These are phyloP conservation scores for Gobionotothen gibberifrons DNA, from an alignment of 2,797 vertebrate genomes.

Conservation along the genomic window DNA sequence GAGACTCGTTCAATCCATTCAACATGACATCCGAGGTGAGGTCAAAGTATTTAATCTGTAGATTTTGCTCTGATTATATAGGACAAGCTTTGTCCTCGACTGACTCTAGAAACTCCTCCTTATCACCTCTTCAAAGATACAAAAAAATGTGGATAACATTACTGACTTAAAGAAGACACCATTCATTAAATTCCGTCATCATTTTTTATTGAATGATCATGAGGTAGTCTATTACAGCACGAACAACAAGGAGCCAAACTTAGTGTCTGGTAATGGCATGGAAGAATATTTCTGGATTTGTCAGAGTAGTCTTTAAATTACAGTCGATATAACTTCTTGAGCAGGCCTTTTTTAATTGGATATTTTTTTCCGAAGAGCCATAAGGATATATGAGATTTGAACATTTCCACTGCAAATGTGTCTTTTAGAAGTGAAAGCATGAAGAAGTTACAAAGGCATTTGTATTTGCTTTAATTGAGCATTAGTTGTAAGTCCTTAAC, in stretches of 20 bases:
- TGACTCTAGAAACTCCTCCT: background rate
- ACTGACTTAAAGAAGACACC: background rate
- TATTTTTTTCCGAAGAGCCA: background rate
- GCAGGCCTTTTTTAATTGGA: background rate
- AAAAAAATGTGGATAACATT: background rate
- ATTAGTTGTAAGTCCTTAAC: background rate
- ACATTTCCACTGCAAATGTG: background rate
- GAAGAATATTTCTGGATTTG: background rate
- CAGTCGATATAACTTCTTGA: background rate
- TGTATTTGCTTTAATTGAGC: background rate
- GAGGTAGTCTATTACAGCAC: background rate
- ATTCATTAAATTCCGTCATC: background rate
- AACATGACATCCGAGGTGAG: slow-evolving; percentile 78
- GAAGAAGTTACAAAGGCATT: background rate
- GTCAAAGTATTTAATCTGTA: background rate
- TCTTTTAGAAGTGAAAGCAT: background rate
- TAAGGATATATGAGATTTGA: background rate
- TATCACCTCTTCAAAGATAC: background rate
- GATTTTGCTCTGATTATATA: background rate
- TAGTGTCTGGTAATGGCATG: background rate
- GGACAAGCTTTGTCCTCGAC: background rate
- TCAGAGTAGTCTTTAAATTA: too few species aligned
- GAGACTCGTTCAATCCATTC: slow-evolving; percentile 81
- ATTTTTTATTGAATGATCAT: too few species aligned
- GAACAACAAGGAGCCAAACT: background rate